These are phyloP conservation scores for Strongylocentrotus purpuratus DNA, from an alignment of 35 echinoderm and acorn worm species.

Conservation along the genomic window DNA sequence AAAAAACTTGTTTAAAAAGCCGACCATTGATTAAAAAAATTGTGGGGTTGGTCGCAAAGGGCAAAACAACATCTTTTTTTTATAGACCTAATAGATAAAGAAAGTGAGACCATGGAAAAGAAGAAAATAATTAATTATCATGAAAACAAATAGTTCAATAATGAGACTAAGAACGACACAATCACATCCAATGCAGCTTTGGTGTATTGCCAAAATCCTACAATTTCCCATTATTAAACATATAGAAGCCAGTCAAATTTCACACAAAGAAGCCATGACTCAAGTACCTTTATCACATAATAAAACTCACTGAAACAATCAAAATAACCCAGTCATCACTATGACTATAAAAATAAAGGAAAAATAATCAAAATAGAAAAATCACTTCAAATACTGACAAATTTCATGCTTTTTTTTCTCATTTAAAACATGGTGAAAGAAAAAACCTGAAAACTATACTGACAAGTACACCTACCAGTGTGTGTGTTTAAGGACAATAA, in stretches of 20 bases:
- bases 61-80: too few relatives aligned
- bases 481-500: background rate
- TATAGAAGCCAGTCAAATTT: conserved; percentile 51
- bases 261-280: conserved; percentile 44
- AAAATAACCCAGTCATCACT: conserved; percentile 26
- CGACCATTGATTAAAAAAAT: too few relatives aligned
- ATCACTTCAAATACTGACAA: conserved; percentile 42
- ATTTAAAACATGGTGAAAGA: conserved; percentile 9
- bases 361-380: conserved; percentile 27
- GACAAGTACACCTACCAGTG: conserved; percentile 8
- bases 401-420: conserved; percentile 20
- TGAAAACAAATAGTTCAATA: background rate
- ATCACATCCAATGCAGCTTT: conserved; percentile 47
- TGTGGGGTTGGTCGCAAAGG: too few relatives aligned
- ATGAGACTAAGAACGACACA: background rate
- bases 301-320: conserved; percentile 57
- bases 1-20: too few relatives aligned
- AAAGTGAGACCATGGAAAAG: too few relatives aligned
- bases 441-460: background rate
- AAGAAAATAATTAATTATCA: background rate
- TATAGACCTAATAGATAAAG: too few relatives aligned
- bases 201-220: conserved; percentile 57
- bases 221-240: conserved; percentile 55
- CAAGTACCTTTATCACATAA: conserved; percentile 47
- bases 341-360: conserved; percentile 16